Conservation (phyloP, 2,888 invertebrate genomes). For the Carabus problematicus region DNA sequence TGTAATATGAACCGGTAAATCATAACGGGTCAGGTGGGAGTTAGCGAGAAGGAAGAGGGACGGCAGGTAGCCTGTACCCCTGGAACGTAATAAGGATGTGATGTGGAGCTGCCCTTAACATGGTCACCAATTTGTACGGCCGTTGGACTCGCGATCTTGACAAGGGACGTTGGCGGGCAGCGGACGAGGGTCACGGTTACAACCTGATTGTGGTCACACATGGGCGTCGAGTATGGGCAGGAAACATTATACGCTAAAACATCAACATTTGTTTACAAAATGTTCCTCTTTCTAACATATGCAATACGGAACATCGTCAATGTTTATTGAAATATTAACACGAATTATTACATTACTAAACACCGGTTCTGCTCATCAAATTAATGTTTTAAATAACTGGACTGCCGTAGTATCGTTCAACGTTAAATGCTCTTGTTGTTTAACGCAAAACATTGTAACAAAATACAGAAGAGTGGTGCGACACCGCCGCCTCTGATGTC, state of each 20-base stretch:
- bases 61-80: background rate
- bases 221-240: background rate
- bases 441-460: too few relatives aligned
- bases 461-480: too few relatives aligned
- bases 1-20: slow-evolving; percentile 18
- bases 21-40: background rate
- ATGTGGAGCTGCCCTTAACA: slow-evolving; percentile 25
- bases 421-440: too few relatives aligned
- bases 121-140: slow-evolving; percentile 25
- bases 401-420: too few relatives aligned
- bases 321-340: too few relatives aligned
- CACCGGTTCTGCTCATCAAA: too few relatives aligned
- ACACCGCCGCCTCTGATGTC: background rate
- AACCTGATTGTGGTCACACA: slow-evolving; percentile 10
- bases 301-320: too few relatives aligned
- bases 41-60: background rate
- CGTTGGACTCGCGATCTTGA: slow-evolving; percentile 11
- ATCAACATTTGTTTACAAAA: too few relatives aligned
- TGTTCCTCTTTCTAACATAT: too few relatives aligned
- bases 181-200: slow-evolving; percentile 11
- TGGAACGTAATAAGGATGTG: slow-evolving; percentile 23
- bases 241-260: too few relatives aligned
- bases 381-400: too few relatives aligned
- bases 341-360: too few relatives aligned
- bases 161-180: slow-evolving; percentile 7